Conservation (phyloP, 2,888 invertebrate genomes). For the Siphlonurus alternatus region DNA sequence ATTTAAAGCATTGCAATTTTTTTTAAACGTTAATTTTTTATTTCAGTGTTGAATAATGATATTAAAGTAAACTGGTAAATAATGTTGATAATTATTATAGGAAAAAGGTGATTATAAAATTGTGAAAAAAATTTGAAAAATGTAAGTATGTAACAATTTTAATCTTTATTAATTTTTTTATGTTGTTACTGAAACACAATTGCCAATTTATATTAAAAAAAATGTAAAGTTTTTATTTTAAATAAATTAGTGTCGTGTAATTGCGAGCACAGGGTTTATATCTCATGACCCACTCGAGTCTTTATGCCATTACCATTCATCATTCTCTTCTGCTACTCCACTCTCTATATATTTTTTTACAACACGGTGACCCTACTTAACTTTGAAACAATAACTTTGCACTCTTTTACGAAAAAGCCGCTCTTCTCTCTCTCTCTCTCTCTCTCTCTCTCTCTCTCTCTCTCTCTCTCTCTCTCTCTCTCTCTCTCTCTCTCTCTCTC, state of each 20-base stretch:
- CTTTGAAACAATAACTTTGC: background rate
- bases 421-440: background rate
- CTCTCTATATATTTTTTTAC: background rate
- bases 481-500: background rate
- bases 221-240: too few species aligned
- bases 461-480: background rate
- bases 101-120: too few species aligned
- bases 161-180: too few species aligned
- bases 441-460: background rate
- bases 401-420: background rate
- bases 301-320: background rate
- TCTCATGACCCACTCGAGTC: background rate
- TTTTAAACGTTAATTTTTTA: too few species aligned
- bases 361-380: background rate
- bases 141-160: too few species aligned
- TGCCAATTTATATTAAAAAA: too few species aligned
- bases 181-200: too few species aligned
- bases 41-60: too few species aligned
- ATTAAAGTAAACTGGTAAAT: too few species aligned
- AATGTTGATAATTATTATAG: too few species aligned
- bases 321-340: background rate
- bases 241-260: background rate
- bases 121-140: too few species aligned
- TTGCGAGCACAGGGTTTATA: background rate
- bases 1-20: too few species aligned